Evolutionary conservation across 2,113 vertebrate species (phyloP), one percentile per base, ranked within the genome.

Genomic region (Trogon melanurus): DNA sequence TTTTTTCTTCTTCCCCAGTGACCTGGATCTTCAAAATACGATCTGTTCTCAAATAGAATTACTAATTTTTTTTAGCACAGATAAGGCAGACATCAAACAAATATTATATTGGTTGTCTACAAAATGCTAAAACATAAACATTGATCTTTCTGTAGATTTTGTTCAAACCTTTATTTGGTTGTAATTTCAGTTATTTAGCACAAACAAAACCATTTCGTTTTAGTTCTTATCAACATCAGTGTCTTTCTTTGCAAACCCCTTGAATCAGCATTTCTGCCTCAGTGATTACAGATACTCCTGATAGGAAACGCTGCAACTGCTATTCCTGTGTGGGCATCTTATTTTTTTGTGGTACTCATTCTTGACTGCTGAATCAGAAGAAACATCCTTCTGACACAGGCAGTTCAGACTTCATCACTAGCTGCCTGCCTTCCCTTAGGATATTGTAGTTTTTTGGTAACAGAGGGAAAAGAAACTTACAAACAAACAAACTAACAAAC

Each of bases 201-300:
- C 82, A 85, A 97, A 93, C n/a, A 96, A 95, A 89, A 34, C n/a
- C 30, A 70, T 80, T 97, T 96, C 89, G 72, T 25, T 96, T 92
- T 70, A 87, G 70, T 72, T 89, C 81, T 96, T 96, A 96, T 95
- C 86, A 84, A 60, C 45, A 78, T 69, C 76, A 51, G 14, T 78
- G 73, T 83, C 62, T 88, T 61, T 83, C 80, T 93, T 91, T 92
- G 26, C n/a, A 93, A 91, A 95, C 36, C 16, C 89, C 75, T 93
- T 89, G 73, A 95, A 88, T 95, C 96, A 97, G 84, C 94, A 85
- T 89, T 94, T 74, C 53, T 90, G 79, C 57, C 53, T 70, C 65
- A 44, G 78, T 91, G 91, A 88, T 88, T 95, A 62, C 61, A 93
- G 80, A 95, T 85, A 65, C 5, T 91, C 16, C 51, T 89, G 88